Conservation (phyloP, 2,797 vertebrate species). For the Momotus momota region DNA sequence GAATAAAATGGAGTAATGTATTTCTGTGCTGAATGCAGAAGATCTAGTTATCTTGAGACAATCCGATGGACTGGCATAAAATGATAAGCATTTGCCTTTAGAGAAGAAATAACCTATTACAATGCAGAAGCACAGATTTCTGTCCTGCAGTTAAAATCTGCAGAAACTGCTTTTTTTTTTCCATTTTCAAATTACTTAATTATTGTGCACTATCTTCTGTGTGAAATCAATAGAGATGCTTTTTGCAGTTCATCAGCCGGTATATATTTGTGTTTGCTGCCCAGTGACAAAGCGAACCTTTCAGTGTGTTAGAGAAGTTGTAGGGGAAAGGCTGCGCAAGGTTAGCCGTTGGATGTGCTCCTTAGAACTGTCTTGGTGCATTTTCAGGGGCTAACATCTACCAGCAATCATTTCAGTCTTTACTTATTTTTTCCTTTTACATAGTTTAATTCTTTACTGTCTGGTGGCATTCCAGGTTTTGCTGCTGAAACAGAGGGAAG, state of each 20-base stretch:
- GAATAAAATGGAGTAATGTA: constrained; percentile 26
- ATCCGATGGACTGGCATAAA: constrained; percentile 17
- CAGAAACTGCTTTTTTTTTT: background rate
- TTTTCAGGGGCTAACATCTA: background rate
- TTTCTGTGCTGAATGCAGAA: constrained; percentile 40
- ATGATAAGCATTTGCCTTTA: constrained; percentile 28
- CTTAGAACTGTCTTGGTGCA: background rate
- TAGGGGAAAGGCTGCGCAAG: background rate
- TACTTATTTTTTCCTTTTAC: background rate
- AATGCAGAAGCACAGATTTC: constrained; percentile 32
- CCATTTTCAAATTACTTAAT: constrained; percentile 36
- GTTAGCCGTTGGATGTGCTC: background rate
- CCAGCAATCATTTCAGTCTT: background rate
- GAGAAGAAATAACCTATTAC: constrained; percentile 38
- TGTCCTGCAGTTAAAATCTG: background rate
- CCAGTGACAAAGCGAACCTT: background rate
- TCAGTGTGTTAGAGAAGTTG: background rate
- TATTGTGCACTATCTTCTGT: background rate
- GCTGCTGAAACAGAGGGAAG: background rate
- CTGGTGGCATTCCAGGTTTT: background rate
- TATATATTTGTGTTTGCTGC: background rate
- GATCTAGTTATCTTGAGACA: constrained; percentile 29
- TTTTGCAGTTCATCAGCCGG: background rate
- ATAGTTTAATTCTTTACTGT: background rate
- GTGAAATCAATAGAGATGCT: background rate